Percentiles rank a stretch among this genome's conserved stretches.
phyloP scores from a whole-genome alignment of 2,888 invertebrate species.

The Nemotelus nigrinus region DNA sequence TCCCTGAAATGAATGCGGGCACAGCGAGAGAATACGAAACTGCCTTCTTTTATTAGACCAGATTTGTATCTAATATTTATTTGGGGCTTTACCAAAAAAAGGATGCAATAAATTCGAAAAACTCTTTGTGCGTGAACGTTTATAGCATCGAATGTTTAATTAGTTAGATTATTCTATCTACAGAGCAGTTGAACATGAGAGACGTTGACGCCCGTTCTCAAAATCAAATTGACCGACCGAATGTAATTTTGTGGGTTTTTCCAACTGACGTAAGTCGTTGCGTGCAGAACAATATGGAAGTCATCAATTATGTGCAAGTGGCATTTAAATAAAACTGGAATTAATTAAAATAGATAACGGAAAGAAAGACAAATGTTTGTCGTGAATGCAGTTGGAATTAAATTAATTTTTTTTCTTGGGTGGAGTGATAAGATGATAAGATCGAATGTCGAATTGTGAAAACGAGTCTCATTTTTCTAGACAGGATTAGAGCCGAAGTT shows the following conservation, averaged over 20 bases:
- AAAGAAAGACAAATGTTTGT: no score
- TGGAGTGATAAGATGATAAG: no score
- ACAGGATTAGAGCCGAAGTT: no score
- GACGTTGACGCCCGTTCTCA: constrained; percentile 13
- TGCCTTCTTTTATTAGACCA: constrained; percentile 16
- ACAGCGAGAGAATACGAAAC: neutral
- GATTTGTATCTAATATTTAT: constrained; percentile 8
- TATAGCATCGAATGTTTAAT: constrained; percentile 11
- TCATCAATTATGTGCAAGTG: no score
- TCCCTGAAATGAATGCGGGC: neutral
- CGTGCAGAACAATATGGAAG: no score
- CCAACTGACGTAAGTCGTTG: neutral
- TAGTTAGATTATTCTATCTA: neutral
- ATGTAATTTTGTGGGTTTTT: constrained; percentile 15
- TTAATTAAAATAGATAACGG: no score
- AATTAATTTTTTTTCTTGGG: no score
- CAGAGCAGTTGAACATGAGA: neutral
- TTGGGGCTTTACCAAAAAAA: neutral
- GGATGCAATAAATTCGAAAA: constrained; percentile 13
- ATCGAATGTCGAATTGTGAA: no score
- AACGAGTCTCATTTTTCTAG: no score
- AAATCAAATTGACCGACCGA: neutral
- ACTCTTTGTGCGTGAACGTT: neutral
- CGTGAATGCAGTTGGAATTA: no score
- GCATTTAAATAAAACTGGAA: no score